These are phyloP conservation scores for Drosophila subobscura DNA, from an alignment of 1,140 invertebrate genomes.

Conservation along the genomic window DNA sequence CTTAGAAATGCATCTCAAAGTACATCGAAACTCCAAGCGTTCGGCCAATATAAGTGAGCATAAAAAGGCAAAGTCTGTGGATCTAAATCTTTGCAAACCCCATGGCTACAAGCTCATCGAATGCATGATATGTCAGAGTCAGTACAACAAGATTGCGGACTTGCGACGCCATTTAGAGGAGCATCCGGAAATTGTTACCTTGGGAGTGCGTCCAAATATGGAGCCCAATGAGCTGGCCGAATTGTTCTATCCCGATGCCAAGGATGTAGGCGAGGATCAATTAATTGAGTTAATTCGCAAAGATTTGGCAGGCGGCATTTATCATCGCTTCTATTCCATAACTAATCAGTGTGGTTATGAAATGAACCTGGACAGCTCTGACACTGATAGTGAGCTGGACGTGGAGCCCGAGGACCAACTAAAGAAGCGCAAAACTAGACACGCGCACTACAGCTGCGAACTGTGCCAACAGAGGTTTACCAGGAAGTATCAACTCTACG, in stretches of 20 bases:
- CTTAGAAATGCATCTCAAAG: slow-evolving; percentile 55
- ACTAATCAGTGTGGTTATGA: slow-evolving; percentile 74
- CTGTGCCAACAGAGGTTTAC: slow-evolving; percentile 83
- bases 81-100: slow-evolving; percentile 68
- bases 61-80: slow-evolving; percentile 68
- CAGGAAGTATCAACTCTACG: slow-evolving; percentile 76
- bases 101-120: slow-evolving; percentile 72
- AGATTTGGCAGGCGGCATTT: slow-evolving; percentile 53
- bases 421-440: slow-evolving; percentile 22
- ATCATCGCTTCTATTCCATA: slow-evolving; percentile 70
- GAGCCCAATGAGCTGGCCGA: slow-evolving; percentile 54
- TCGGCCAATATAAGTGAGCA: slow-evolving; percentile 63
- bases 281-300: slow-evolving; percentile 54
- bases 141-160: slow-evolving; percentile 67
- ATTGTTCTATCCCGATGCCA: slow-evolving; percentile 68
- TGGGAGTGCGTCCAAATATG: slow-evolving; percentile 42
- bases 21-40: slow-evolving; percentile 62
- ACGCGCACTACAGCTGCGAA: slow-evolving; percentile 80
- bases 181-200: slow-evolving; percentile 52
- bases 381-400: slow-evolving; percentile 64
- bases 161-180: slow-evolving; percentile 60
- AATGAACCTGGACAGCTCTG: slow-evolving; percentile 69
- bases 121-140: slow-evolving; percentile 72
- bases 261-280: slow-evolving; percentile 54
- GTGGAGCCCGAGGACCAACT: slow-evolving; percentile 40